Base-by-base conservation (phyloP, 2,797 vertebrate species). In the Lagodon rhomboides region DNA sequence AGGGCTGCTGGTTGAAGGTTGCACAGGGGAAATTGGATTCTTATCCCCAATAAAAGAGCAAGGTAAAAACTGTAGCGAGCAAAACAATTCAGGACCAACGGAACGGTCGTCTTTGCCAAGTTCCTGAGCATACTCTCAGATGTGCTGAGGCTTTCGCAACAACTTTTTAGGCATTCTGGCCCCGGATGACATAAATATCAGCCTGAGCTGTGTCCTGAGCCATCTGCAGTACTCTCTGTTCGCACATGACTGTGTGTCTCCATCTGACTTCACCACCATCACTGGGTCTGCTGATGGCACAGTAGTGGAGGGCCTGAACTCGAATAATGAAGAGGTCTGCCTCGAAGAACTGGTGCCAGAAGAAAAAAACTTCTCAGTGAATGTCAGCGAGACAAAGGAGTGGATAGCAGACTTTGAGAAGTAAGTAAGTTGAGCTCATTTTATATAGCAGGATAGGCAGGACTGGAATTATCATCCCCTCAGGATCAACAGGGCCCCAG, bases 121-220 rank as follows among this genome's bases (percentile, higher is more conserved):
- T 84, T 80, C 34, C 12, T 54, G 75, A 61, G 64, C 22, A 44
- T 68, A 58, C 70, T 51, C 51, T 46, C 79, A 86, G 51, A 76
- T 77, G 73, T 68, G 43, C 59, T 27, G 60, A 80, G 23, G 56
- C 43, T 72, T 13, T 30, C n/a, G 51, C 9, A 17, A 27, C 23
- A 6, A 22, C 51, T 30, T 67, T 50, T 50, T 25, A 47, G 68
- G 15, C 22, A 56, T 50, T 61, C 30, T 75, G 68, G 4, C 43
- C 25, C 27, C 78, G 50, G 82, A 75, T 47, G 12, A 74, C 34
- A 53, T 1, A 27, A 53, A 78, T 63, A 61, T 61, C 59, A 25
- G 8, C 20, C 38, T 38, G 38, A 38, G 38, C 10, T 38, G 8
- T 38, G 38, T 38, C 38, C 38, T 38, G 9, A 38, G 38, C 38